A percentile compares a stretch with the other conserved stretches of the same genome.
These are phyloP conservation scores for Pelvicachromis taeniatus DNA, from an alignment of 2,113 vertebrate species.

Conservation along the genomic window DNA sequence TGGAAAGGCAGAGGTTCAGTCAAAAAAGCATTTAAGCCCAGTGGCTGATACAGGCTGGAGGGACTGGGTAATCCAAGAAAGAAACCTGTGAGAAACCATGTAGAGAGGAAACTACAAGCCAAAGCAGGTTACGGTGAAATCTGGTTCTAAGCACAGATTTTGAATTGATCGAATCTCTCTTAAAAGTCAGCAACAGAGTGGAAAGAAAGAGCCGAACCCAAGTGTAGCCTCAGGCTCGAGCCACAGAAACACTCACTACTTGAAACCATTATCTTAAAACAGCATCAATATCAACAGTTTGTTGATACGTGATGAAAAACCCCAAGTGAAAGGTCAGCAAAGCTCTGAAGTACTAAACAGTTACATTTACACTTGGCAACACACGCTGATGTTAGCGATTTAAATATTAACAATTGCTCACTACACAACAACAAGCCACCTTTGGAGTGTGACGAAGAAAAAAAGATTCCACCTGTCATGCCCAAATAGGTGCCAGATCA, in stretches of 20 bases:
- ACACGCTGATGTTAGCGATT: no score
- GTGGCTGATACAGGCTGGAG: no score
- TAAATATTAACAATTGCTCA: no score
- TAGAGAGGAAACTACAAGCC: not conserved
- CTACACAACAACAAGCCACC: no score
- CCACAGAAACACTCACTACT: not conserved
- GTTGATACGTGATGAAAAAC: no score
- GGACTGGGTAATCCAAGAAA: not conserved
- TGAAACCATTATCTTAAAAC: not conserved
- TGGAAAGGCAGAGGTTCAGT: no score
- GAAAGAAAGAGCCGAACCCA: not conserved
- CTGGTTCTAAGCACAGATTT: not conserved
- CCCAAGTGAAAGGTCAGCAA: no score
- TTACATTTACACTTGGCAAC: no score
- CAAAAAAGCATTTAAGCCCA: no score
- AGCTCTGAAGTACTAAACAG: no score
- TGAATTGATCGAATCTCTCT: not conserved
- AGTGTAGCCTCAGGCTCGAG: fast-evolving
- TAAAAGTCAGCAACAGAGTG: no score
- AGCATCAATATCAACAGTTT: not conserved
- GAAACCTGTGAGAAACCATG: not conserved
- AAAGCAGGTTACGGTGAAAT: not conserved
- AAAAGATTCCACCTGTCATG: not conserved
- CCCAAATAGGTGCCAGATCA: not conserved
- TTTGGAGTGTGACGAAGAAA: not conserved